phyloP scores from a whole-genome alignment of 2,113 vertebrate species.

The Pachycephala philippinensis region DNA sequence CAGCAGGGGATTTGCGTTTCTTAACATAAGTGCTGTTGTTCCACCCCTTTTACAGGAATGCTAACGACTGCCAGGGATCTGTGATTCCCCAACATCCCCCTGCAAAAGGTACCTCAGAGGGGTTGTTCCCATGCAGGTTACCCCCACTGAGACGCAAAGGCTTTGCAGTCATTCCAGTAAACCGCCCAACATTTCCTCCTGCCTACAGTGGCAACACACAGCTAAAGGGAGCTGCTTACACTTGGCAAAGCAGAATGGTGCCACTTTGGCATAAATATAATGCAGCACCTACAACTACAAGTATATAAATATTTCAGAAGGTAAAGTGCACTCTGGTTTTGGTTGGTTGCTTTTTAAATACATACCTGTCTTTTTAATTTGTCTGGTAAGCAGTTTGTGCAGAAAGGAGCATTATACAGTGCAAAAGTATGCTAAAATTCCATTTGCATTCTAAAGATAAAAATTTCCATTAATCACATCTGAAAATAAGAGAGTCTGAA shows the following conservation, averaged over 20 bases:
- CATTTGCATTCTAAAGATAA: constrained; percentile 10
- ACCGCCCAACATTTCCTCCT: not conserved
- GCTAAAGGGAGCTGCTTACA: not conserved
- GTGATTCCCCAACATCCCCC: not conserved
- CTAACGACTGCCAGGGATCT: not conserved
- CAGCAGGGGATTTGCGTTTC: not conserved
- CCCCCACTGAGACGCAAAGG: not conserved
- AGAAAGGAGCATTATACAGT: not conserved
- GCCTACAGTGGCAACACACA: not conserved
- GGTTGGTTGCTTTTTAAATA: not conserved
- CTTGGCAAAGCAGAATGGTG: not conserved
- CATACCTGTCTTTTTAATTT: not conserved
- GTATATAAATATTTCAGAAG: not conserved
- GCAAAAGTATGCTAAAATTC: not conserved
- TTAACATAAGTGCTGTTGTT: not conserved
- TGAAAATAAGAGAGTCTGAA: not conserved
- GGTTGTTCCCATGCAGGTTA: not conserved
- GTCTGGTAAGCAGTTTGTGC: not conserved
- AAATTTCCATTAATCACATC: constrained; percentile 2
- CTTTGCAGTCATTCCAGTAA: rapidly evolving
- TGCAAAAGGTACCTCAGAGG: not conserved
- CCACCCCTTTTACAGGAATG: not conserved
- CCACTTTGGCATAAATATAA: not conserved
- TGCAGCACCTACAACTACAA: not conserved
- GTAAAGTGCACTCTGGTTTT: not conserved